Percentiles rank a stretch among this genome's conserved stretches.
Conservation (phyloP, 2,113 vertebrate genomes). For the Oxyura jamaicensis region DNA sequence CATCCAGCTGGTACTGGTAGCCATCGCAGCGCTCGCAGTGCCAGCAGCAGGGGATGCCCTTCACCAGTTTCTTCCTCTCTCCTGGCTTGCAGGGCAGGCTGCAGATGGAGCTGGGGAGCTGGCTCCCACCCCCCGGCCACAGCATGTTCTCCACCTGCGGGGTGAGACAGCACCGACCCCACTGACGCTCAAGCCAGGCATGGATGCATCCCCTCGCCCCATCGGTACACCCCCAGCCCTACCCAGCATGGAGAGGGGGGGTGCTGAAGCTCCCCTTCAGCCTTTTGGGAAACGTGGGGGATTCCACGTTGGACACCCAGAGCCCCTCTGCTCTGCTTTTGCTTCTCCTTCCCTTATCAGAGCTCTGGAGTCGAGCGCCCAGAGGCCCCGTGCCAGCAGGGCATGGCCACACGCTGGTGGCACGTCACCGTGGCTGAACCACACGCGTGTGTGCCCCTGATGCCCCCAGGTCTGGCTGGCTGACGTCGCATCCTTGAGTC, state of each 20-base stretch:
- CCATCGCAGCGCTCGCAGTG: conserved; percentile 95
- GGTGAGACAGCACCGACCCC: not conserved
- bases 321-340: not conserved
- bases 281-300: not conserved
- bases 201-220: fast-evolving
- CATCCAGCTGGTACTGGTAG: conserved; percentile 94
- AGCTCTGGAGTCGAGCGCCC: fast-evolving
- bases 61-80: conserved; percentile 93
- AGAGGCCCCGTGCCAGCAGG: not conserved
- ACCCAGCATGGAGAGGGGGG: not conserved
- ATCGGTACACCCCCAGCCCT: not conserved
- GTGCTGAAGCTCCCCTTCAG: not conserved
- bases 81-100: conserved; percentile 91
- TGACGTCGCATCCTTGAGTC: not conserved
- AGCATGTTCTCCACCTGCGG: conserved; percentile 87
- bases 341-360: not conserved
- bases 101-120: conserved; percentile 90
- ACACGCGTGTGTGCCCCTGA: not conserved
- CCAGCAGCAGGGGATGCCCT: conserved; percentile 96
- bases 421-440: not conserved
- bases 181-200: not conserved
- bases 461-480: not conserved
- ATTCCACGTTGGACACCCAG: not conserved
- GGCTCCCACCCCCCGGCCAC: conserved; percentile 85
- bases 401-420: fast-evolving